Evolutionary conservation across 2,888 invertebrate genomes (phyloP).

Genomic region (Apoda limacodes): DNA sequence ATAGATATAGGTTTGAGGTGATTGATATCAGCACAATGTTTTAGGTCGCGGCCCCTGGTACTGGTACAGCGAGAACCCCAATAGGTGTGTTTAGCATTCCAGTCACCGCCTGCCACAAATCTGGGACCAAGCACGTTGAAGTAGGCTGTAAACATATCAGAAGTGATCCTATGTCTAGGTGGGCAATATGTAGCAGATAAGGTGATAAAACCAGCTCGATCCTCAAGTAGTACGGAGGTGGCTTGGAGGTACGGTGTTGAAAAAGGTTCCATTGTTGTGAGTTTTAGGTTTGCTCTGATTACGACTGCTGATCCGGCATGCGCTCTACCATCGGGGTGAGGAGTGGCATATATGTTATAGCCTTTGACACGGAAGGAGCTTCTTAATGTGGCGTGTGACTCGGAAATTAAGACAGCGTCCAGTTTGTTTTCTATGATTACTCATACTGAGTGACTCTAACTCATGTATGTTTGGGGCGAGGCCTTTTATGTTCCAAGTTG

Average conservation of each 20-base stretch:
- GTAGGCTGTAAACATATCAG: neutral
- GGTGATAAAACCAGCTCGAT: no score
- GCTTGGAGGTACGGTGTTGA: no score
- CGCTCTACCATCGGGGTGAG: constrained; percentile 7
- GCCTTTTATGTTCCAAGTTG: constrained; percentile 6
- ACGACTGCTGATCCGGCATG: constrained; percentile 6
- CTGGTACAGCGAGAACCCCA: constrained; percentile 12
- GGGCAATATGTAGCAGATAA: no score
- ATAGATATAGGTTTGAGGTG: constrained; percentile 8
- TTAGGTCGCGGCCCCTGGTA: constrained; percentile 7
- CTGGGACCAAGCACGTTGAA: constrained; percentile 10
- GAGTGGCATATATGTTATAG: constrained; percentile 1
- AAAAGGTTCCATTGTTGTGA: neutral
- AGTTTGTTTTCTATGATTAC: constrained; percentile 5
- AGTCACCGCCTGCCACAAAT: constrained; percentile 15
- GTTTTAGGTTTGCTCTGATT: constrained; percentile 3
- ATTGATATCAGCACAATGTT: neutral
- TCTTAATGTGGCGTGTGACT: constrained; percentile 9
- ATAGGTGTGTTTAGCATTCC: constrained; percentile 15
- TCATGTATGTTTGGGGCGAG: constrained; percentile 9
- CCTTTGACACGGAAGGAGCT: constrained; percentile 2
- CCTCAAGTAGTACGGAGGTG: no score
- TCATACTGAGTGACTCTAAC: constrained; percentile 3
- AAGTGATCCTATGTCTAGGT: no score
- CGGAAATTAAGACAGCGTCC: constrained; percentile 15